These are phyloP conservation scores for Echeneis naucrates DNA, from an alignment of 2,797 vertebrate species.

Conservation along the genomic window DNA sequence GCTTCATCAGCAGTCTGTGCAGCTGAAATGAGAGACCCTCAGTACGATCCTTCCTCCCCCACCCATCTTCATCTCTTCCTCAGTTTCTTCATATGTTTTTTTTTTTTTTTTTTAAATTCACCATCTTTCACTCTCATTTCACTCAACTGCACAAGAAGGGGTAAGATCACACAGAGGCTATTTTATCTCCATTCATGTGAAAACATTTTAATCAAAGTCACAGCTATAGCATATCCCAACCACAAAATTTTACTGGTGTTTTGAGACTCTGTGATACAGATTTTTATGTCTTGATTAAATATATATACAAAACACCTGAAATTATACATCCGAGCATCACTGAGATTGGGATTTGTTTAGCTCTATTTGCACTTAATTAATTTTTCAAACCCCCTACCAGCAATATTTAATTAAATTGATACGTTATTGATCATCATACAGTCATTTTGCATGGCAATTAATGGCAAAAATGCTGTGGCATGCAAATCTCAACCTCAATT, in stretches of 20 bases:
- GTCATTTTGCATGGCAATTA: slow-evolving; percentile 72
- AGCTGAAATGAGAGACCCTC: slow-evolving; percentile 80
- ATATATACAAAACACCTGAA: no score
- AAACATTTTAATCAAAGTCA: slow-evolving; percentile 71
- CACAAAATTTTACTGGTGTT: slow-evolving; percentile 39
- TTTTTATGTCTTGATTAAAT: neutral
- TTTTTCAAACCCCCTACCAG: slow-evolving; percentile 69
- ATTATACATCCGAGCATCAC: neutral
- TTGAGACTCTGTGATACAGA: slow-evolving; percentile 39
- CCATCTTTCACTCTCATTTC: slow-evolving; percentile 63
- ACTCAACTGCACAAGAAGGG: slow-evolving; percentile 52
- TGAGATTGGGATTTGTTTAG: neutral
- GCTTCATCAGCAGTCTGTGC: slow-evolving; percentile 86
- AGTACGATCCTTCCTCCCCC: slow-evolving; percentile 59
- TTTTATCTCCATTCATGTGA: slow-evolving; percentile 68
- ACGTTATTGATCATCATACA: slow-evolving; percentile 76
- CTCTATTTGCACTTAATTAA: slow-evolving; percentile 58
- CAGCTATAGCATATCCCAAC: slow-evolving; percentile 45
- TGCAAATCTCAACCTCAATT: slow-evolving; percentile 79
- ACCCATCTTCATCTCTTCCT: neutral
- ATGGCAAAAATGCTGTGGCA: slow-evolving; percentile 73
- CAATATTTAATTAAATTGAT: slow-evolving; percentile 80
- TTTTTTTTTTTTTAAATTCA: slow-evolving; percentile 65
- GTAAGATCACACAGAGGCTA: slow-evolving; percentile 59
- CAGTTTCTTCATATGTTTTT: slow-evolving; percentile 53